Conservation (phyloP, 1,140 invertebrate species). For the Drosophila carrolli region DNA sequence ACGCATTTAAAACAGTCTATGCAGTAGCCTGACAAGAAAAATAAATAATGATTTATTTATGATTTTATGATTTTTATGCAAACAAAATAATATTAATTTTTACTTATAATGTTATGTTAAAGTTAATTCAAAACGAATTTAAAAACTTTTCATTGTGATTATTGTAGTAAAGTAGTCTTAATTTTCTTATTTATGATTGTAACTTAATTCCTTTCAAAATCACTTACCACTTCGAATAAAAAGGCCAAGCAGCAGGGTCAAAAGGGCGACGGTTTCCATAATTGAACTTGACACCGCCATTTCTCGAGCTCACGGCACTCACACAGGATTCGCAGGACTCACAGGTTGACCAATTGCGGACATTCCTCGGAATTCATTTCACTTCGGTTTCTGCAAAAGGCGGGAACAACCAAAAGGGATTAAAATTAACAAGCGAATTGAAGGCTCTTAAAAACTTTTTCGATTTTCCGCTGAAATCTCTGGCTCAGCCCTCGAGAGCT, state of each 20-base stretch:
- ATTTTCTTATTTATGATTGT: too few relatives aligned
- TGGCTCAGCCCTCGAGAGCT: slow-evolving; percentile 16
- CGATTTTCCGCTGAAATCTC: slow-evolving; percentile 37
- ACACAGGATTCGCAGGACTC: slow-evolving; percentile 32
- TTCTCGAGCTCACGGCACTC: slow-evolving; percentile 15
- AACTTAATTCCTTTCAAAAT: background rate
- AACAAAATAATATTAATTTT: too few relatives aligned
- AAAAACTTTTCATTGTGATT: too few relatives aligned
- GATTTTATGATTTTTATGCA: too few relatives aligned
- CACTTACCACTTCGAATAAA: slow-evolving; percentile 66
- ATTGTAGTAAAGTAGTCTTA: too few relatives aligned
- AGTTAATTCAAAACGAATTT: too few relatives aligned
- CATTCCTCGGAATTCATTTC: slow-evolving; percentile 53
- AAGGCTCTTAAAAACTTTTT: slow-evolving; percentile 41
- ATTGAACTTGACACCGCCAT: slow-evolving; percentile 58
- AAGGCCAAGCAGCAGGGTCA: slow-evolving; percentile 58
- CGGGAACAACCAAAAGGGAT: slow-evolving; percentile 23
- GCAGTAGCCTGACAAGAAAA: slow-evolving; percentile 84
- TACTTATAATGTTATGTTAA: too few relatives aligned
- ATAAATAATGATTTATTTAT: too few relatives aligned
- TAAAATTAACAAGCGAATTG: slow-evolving; percentile 51
- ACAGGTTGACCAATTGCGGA: slow-evolving; percentile 35
- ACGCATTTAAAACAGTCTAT: slow-evolving; percentile 99
- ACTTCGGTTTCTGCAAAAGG: slow-evolving; percentile 16
- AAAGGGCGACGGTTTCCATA: slow-evolving; percentile 60